These are phyloP conservation scores for Lasioglossum calceatum DNA, from an alignment of 2,888 invertebrate species.

Conservation along the genomic window DNA sequence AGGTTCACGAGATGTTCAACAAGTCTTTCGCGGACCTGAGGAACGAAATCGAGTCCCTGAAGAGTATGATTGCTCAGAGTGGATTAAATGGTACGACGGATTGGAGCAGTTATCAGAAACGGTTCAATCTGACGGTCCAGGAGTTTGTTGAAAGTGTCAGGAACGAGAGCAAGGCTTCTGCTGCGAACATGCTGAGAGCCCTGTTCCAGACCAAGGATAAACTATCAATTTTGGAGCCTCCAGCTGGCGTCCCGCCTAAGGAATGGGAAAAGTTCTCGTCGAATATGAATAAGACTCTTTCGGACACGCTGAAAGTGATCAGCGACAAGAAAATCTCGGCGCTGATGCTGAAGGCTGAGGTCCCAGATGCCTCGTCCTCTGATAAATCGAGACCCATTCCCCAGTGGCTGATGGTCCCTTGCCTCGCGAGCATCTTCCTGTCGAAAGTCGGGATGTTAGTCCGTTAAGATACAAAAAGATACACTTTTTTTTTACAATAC, in stretches of 20 bases:
- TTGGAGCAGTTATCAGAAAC: slow-evolving; percentile 50
- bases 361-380: slow-evolving; percentile 14
- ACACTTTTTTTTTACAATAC: neutral
- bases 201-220: slow-evolving; percentile 44
- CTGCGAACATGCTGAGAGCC: slow-evolving; percentile 12
- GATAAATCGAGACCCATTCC: neutral
- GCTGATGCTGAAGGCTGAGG: neutral
- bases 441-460: neutral
- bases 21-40: slow-evolving; percentile 69
- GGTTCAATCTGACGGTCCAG: slow-evolving; percentile 56
- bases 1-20: slow-evolving; percentile 61
- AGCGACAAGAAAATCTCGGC: neutral
- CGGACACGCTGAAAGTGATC: slow-evolving; percentile 37
- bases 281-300: slow-evolving; percentile 42
- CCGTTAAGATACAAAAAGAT: slow-evolving; percentile 10
- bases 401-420: slow-evolving; percentile 23
- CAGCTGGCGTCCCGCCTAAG: neutral
- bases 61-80: slow-evolving; percentile 21
- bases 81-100: slow-evolving; percentile 19
- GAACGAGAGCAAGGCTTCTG: slow-evolving; percentile 19
- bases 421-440: slow-evolving; percentile 5
- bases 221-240: slow-evolving; percentile 39
- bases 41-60: slow-evolving; percentile 60
- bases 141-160: slow-evolving; percentile 38
- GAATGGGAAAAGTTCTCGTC: slow-evolving; percentile 31